Evolutionary conservation across 2,113 vertebrate genomes (phyloP), one percentile per base, ranked within the genome.

Genomic region (Channa argus): DNA sequence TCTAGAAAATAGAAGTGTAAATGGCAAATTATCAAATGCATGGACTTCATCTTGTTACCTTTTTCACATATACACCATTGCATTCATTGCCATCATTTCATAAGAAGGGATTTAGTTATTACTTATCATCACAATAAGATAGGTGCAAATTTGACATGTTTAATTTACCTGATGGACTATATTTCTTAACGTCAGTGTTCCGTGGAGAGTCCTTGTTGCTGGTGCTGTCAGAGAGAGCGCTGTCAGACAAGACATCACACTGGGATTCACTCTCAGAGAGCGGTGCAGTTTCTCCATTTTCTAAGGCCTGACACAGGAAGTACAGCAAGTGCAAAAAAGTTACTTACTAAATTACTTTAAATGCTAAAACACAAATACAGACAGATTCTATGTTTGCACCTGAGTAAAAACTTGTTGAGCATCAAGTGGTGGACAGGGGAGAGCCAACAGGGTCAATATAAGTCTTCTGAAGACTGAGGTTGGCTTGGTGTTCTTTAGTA

Each of bases 381-480:
- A 6, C 12, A 6, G 45, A 6, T 51, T 8, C 0, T 34, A 0
- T 0, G 9, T 71, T 73, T 51, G 51, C 78, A 94, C 94, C 93
- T 90, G 81, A 55, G 79, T 65, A 75, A 94, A 93, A 71, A 93
- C 70, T 14, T 83, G 69, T 45, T 87, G 71, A 1, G 88, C 53
- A 15, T 91, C 84, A 12, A 93, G 88, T 0, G 91, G 86, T 71
- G 92, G 92, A 75, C 90, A 90, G 24, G 93, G 92, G 13, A 95
- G 64, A 39, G 86, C 86, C 77, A 95, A 44, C 46, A 95, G 79
- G 64, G 88, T 92, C 65, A 94, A 66, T 41, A 94, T 58, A 5
- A 95, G 93, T 71, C 86, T 94, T 46, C 87, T 90, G 71, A 94
- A 92, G 37, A 85, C 2, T 5, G 92, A 93, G 9, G 64, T 45